A percentile compares a stretch with the other conserved stretches of the same genome.
phyloP scores from a whole-genome alignment of 92 coral and sea anemone species.

The Montipora capitata region DNA sequence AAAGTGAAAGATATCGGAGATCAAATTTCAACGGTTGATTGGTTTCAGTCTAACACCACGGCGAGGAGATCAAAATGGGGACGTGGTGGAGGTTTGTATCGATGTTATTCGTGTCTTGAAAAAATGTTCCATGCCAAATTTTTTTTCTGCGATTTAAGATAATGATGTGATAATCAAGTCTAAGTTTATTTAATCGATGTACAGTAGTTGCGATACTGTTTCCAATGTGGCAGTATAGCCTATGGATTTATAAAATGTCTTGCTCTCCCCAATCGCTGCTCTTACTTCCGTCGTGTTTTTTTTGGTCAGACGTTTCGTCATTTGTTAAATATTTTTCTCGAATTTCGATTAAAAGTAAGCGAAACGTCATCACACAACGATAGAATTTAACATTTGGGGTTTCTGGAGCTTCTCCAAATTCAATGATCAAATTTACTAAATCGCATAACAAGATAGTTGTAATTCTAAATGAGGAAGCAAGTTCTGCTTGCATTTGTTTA shows the following conservation, averaged over 20 bases:
- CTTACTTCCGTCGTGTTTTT: not conserved
- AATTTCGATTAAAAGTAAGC: not conserved
- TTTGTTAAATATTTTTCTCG: no score
- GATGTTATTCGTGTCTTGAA: not conserved
- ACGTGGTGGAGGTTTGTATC: constrained; percentile 28
- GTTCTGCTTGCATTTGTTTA: not conserved
- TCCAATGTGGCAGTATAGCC: no score
- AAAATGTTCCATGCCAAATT: not conserved
- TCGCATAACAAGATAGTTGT: no score
- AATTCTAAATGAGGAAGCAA: no score
- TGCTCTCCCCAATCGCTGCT: not conserved
- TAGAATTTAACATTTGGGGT: not conserved
- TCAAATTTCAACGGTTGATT: not conserved
- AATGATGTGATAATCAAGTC: not conserved
- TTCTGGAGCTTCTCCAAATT: not conserved
- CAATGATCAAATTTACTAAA: no score
- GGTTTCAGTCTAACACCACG: no score
- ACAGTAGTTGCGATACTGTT: no score
- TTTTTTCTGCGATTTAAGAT: not conserved
- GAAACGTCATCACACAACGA: not conserved
- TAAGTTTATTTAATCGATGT: not conserved
- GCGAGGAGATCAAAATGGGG: constrained; percentile 30
- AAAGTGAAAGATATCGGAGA: constrained; percentile 17
- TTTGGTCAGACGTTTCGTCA: not conserved
- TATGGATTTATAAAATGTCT: not conserved